These are phyloP conservation scores for Cryptocephalus moraei DNA, from an alignment of 2,888 invertebrate genomes.

Conservation along the genomic window DNA sequence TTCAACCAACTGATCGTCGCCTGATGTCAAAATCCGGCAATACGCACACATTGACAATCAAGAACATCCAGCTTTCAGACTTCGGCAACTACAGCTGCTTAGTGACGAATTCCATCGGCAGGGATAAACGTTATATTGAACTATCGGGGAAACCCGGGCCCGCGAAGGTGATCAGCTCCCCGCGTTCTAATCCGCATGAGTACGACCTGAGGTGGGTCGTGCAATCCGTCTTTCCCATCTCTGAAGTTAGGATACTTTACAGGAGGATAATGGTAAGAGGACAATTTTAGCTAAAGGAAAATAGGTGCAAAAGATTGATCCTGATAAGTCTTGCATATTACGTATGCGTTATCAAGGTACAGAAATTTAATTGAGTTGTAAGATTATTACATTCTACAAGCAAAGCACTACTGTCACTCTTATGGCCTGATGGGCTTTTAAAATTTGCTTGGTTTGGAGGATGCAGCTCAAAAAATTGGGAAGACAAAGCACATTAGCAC, in stretches of 20 bases:
- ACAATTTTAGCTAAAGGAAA: too few relatives aligned
- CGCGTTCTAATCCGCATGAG: constrained; percentile 48
- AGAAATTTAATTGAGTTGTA: too few relatives aligned
- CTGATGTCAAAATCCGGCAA: constrained; percentile 50
- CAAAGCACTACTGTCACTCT: too few relatives aligned
- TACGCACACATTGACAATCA: constrained; percentile 48
- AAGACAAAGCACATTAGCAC: too few relatives aligned
- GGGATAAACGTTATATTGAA: constrained; percentile 45
- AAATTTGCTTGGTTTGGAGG: too few relatives aligned
- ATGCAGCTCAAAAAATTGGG: too few relatives aligned
- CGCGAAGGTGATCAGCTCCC: constrained; percentile 50
- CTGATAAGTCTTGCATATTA: too few relatives aligned
- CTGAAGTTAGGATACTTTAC: constrained; percentile 54
- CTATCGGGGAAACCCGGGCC: constrained; percentile 55
- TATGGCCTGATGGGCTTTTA: too few relatives aligned
- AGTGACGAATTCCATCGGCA: constrained; percentile 36
- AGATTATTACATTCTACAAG: too few relatives aligned
- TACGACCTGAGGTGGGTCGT: constrained; percentile 58
- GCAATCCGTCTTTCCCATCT: constrained; percentile 53
- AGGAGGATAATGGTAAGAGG: constrained; percentile 48
- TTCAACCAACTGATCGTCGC: constrained; percentile 52
- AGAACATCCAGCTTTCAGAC: constrained; percentile 50
- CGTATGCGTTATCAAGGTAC: too few relatives aligned
- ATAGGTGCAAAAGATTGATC: too few relatives aligned
- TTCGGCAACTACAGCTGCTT: constrained; percentile 50